Base-by-base conservation (phyloP, 37 sponge, comb jelly and placozoan genomes). In the Geodia barretti region DNA sequence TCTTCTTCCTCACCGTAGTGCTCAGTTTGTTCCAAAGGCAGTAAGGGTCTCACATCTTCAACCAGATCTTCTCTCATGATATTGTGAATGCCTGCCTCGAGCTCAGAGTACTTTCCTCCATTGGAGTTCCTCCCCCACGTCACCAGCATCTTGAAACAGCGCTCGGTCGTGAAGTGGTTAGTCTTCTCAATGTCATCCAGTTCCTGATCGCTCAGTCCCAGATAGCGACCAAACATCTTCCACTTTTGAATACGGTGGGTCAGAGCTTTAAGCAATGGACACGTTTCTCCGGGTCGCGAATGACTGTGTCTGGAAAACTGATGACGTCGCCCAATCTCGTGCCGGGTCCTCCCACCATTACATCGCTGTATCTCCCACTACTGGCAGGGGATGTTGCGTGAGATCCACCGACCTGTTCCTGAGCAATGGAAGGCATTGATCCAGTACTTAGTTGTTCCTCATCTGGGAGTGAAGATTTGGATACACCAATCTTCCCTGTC, bases 191-290 rank as follows among this genome's bases (percentile, higher is more conserved):
- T 72, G 72, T 31, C 42, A 24, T 72, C 41, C 7, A 72, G 21
- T 17, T 24, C n/a, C 4, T 39, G 41, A 39, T 72, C 72, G 1
- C 39, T 36, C 7, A 72, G 41, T 5, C 42, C 42, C 72, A 72
- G 39, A 40, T 72, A 72, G n/a, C 72, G 72, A 2, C 72, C 72
- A 39, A 72, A 36, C 2, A 72, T 41, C 35, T 72, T 38, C 72
- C 72, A 72, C 35, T 72, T 72, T 33, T 8, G 37, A 41, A 72
- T 25, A 4, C 42, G 40, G 1, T 1, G 24, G 9, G 72, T 41
- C 1, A 72, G 11, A 19, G 39, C 4, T 26, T 72, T 19, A 8
- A 72, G 39, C 5, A 68, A 8, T 68, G 29, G 7, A 20, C 60
- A 58, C 60, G 17, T 20, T 58, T 11, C 60, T 64, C 25, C 20